A percentile compares a stretch with the other conserved stretches of the same genome.
Evolutionary conservation across 2,797 vertebrate species (phyloP).

Genomic region (Arnoldichthys spilopterus): DNA sequence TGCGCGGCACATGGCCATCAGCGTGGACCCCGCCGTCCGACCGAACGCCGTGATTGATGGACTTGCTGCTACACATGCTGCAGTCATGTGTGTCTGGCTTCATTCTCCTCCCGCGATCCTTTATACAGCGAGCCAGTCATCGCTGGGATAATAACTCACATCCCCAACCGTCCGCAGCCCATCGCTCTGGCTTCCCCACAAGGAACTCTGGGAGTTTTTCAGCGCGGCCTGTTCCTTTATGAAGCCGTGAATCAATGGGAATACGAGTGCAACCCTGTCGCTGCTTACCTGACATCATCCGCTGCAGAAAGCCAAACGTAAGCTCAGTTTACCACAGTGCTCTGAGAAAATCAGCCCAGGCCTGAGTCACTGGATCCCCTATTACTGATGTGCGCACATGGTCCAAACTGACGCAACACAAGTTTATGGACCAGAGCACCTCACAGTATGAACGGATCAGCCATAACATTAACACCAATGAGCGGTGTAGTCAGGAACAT

Average conservation of each 20-base stretch:
- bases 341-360: background rate
- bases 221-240: background rate
- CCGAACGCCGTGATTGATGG: constrained; percentile 28
- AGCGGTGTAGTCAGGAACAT: no score
- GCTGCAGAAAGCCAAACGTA: background rate
- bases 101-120: constrained; percentile 23
- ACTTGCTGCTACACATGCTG: constrained; percentile 22
- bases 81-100: constrained; percentile 32
- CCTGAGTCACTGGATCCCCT: background rate
- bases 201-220: background rate
- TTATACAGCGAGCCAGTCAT: constrained; percentile 26
- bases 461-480: no score
- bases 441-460: background rate
- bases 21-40: background rate
- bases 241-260: constrained; percentile 6
- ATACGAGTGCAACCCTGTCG: constrained; percentile 8
- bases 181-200: constrained; percentile 21
- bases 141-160: constrained; percentile 18
- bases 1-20: constrained; percentile 32
- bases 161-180: background rate
- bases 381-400: background rate
- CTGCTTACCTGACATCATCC: background rate
- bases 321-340: background rate
- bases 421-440: background rate
- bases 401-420: background rate